Percentiles rank a stretch among this genome's conserved stretches.
phyloP scores from a whole-genome alignment of 2,888 invertebrate species.

The Drosophila histrio region DNA sequence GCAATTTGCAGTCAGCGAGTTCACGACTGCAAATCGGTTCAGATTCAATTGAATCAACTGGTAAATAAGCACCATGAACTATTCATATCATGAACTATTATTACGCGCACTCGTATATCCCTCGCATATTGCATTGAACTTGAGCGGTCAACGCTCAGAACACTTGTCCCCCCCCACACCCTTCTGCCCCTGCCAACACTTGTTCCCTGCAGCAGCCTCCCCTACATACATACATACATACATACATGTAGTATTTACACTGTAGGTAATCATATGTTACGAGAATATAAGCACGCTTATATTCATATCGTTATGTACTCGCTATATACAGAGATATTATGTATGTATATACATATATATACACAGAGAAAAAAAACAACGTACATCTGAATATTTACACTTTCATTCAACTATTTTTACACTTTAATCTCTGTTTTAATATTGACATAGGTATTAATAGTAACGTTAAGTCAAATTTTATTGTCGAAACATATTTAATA shows the following conservation, averaged over 20 bases:
- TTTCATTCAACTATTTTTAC: no score
- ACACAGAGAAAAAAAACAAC: no score
- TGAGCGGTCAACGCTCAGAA: conserved; percentile 36
- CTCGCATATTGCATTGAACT: conserved; percentile 30
- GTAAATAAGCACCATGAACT: not conserved
- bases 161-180: not conserved
- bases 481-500: no score
- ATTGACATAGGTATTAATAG: no score
- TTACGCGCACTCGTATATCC: not conserved
- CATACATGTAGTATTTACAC: not conserved
- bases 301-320: conserved; percentile 3
- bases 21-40: not conserved
- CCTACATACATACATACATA: not conserved
- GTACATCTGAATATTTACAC: no score
- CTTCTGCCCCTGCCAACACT: no score
- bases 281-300: not conserved
- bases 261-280: conserved; percentile 13
- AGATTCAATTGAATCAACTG: not conserved
- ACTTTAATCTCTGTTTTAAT: no score
- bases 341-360: not conserved
- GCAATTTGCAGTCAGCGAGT: not conserved
- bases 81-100: not conserved
- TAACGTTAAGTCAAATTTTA: no score
- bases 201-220: not conserved
- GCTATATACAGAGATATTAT: conserved; percentile 6